Percentiles rank a stretch among this genome's conserved stretches.
These are phyloP conservation scores for Caiman crocodilus DNA, from an alignment of 2,797 vertebrate species.

Conservation along the genomic window DNA sequence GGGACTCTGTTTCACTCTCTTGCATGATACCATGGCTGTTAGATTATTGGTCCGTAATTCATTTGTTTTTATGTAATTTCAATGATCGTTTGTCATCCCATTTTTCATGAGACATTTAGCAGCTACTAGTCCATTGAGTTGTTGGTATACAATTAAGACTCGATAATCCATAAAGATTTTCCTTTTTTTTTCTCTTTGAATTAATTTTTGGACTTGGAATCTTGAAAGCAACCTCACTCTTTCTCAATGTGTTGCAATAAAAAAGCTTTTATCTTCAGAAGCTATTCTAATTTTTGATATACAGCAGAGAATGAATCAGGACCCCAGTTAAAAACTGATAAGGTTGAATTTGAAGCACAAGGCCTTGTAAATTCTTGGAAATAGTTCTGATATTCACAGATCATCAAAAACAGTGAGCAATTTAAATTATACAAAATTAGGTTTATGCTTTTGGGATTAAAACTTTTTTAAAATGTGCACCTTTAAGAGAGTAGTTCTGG, in stretches of 20 bases:
- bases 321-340: not conserved
- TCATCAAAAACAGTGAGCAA: not conserved
- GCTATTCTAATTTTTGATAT: not conserved
- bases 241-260: not conserved
- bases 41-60: not conserved
- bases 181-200: not conserved
- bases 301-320: not conserved
- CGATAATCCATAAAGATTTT: not conserved
- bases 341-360: not conserved
- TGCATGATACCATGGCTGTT: rapidly evolving
- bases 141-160: not conserved
- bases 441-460: not conserved
- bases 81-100: not conserved
- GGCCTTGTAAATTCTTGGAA: not conserved
- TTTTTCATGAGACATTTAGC: not conserved
- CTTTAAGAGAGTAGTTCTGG: too few relatives aligned
- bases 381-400: not conserved
- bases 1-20: not conserved
- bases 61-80: not conserved
- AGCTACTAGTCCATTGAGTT: not conserved
- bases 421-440: not conserved
- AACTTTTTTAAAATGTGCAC: too few relatives aligned
- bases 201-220: not conserved
- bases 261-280: not conserved
- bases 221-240: not conserved